A percentile compares a stretch with the other conserved stretches of the same genome.
Conservation (phyloP, 2,888 invertebrate species). For the Drosophila falleni region DNA sequence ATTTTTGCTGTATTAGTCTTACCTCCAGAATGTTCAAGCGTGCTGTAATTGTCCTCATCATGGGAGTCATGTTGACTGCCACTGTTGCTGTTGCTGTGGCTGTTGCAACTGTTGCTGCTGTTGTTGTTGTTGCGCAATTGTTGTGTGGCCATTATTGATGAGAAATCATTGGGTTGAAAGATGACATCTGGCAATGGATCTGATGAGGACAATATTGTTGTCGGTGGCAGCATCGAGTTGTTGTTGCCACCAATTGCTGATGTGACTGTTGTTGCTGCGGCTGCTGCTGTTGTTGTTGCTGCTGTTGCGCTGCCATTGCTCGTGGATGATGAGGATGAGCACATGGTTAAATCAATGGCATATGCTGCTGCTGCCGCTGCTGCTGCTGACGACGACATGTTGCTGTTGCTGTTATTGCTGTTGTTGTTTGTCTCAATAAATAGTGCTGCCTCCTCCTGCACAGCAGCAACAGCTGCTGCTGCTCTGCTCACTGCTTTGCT, state of each 20-base stretch:
- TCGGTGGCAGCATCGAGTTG: constrained; percentile 81
- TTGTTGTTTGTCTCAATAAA: constrained; percentile 34
- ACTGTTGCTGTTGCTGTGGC: constrained; percentile 46
- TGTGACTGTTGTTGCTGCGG: constrained; percentile 17
- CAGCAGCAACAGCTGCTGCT: constrained; percentile 12
- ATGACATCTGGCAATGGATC: constrained; percentile 83
- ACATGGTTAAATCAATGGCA: constrained; percentile 82
- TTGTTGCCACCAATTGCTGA: constrained; percentile 34
- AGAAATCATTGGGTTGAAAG: constrained; percentile 83
- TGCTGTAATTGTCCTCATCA: constrained; percentile 73
- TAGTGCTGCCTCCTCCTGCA: constrained; percentile 7
- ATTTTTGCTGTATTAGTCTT: constrained; percentile 22
- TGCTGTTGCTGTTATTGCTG: constrained; percentile 52
- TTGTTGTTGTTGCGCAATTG: constrained; percentile 65
- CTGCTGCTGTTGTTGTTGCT: constrained; percentile 13
- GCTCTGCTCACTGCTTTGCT: constrained; percentile 44
- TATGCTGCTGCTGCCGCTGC: constrained; percentile 28
- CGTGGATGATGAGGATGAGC: constrained; percentile 79
- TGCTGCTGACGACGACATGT: constrained; percentile 32
- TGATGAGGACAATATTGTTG: constrained; percentile 82
- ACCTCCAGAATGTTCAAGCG: constrained; percentile 79
- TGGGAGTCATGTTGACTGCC: constrained; percentile 69
- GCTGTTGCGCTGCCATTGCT: constrained; percentile 67
- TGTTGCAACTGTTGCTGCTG: constrained; percentile 45
- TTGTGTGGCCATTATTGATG: constrained; percentile 83